Conservation (phyloP, 2,797 vertebrate genomes). For the Iguana delicatissima region DNA sequence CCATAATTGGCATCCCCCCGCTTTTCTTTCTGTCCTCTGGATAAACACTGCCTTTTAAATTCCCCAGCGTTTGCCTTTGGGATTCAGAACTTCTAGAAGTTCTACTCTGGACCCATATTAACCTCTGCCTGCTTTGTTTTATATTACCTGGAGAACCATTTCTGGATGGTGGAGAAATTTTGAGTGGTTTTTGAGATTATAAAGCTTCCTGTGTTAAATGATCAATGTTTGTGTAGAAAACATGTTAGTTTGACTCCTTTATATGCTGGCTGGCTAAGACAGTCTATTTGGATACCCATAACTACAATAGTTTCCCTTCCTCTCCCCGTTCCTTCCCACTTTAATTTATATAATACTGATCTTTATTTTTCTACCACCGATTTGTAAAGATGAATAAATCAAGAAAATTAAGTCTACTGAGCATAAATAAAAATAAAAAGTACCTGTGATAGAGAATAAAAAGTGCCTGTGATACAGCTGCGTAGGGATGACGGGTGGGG, state of each 20-base stretch:
- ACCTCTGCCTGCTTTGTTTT: neutral
- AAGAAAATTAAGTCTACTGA: too few relatives aligned
- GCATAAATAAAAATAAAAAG: too few relatives aligned
- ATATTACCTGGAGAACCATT: neutral
- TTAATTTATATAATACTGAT: neutral
- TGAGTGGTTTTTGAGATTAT: neutral
- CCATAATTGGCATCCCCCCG: neutral
- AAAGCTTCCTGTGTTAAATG: neutral
- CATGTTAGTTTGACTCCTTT: neutral
- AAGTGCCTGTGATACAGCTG: neutral
- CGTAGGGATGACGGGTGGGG: too few relatives aligned
- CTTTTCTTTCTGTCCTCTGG: neutral
- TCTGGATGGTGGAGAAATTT: neutral
- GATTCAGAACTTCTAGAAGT: neutral
- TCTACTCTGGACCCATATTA: neutral
- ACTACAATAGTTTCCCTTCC: neutral
- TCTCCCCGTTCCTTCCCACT: neutral
- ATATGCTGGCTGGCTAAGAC: neutral
- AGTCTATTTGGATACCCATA: neutral
- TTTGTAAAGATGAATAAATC: too few relatives aligned
- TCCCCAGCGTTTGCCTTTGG: neutral
- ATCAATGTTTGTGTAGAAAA: neutral
- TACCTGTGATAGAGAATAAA: neutral
- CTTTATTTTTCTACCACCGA: neutral
- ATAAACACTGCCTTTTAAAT: neutral